Percentiles rank a stretch among this genome's conserved stretches.
phyloP scores from a whole-genome alignment of 1,140 invertebrate species.

The Scaptomyza graminum region DNA sequence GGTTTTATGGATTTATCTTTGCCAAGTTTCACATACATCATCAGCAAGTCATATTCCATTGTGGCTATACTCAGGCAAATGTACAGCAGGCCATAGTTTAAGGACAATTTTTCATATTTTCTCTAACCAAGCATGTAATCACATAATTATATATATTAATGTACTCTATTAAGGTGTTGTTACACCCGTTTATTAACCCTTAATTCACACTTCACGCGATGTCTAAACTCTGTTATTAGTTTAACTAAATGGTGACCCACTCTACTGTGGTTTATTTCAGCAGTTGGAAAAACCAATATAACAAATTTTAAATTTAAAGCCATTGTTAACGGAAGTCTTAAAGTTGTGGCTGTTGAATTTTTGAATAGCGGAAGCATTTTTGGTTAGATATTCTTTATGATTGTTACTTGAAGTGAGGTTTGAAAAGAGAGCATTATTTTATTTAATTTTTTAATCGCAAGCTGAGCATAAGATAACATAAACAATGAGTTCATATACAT shows the following conservation, averaged over 20 bases:
- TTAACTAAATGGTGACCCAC: neutral
- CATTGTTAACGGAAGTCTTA: neutral
- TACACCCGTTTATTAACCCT: neutral
- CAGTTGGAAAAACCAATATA: neutral
- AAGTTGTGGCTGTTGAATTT: too few species aligned
- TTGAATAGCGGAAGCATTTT: too few species aligned
- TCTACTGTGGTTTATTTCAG: neutral
- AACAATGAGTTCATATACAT: too few species aligned
- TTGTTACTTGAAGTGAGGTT: too few species aligned
- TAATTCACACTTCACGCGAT: neutral
- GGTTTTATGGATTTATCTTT: conserved; percentile 68
- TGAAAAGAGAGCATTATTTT: too few species aligned
- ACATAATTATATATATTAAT: neutral
- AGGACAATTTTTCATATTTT: neutral
- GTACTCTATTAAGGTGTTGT: neutral
- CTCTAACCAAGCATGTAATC: neutral
- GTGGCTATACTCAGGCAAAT: conserved; percentile 68
- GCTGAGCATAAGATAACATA: too few species aligned
- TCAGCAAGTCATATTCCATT: conserved; percentile 70
- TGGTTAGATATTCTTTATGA: too few species aligned
- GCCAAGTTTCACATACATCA: conserved; percentile 63
- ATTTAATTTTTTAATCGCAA: too few species aligned
- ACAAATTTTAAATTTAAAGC: neutral
- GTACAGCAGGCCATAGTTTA: conserved; percentile 40
- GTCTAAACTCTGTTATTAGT: neutral